phyloP scores from a whole-genome alignment of 2,797 vertebrate genomes.

The Danio choprae region DNA sequence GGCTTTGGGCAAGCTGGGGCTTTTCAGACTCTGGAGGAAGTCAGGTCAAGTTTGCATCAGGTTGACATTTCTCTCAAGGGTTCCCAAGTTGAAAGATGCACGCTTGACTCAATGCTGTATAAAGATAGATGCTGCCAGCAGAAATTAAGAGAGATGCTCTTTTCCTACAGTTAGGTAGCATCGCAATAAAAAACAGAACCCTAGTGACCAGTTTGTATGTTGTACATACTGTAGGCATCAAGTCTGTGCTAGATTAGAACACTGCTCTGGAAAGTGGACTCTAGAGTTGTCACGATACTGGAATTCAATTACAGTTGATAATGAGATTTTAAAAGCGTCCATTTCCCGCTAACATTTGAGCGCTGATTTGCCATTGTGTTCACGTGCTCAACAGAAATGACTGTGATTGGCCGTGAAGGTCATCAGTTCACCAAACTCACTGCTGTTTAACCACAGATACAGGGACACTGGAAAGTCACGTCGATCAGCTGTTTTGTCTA shows the following conservation, averaged over 20 bases:
- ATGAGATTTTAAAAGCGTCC: too few species aligned
- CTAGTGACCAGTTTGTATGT: neutral
- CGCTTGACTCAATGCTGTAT: slow-evolving; percentile 15
- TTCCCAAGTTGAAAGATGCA: slow-evolving; percentile 4
- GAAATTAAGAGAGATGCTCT: slow-evolving; percentile 12
- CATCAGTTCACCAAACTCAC: too few species aligned
- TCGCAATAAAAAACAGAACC: neutral
- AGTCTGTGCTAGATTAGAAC: neutral
- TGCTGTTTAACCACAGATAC: too few species aligned
- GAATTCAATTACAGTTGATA: too few species aligned
- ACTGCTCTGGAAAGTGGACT: neutral
- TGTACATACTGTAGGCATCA: neutral
- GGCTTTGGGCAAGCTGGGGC: slow-evolving; percentile 23
- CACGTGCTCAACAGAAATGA: too few species aligned
- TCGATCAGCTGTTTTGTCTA: too few species aligned
- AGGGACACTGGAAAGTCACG: too few species aligned
- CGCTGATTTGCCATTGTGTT: too few species aligned
- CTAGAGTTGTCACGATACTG: too few species aligned
- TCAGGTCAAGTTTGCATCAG: slow-evolving; percentile 36
- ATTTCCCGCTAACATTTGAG: too few species aligned
- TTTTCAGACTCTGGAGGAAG: slow-evolving; percentile 22
- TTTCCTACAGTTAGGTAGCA: neutral
- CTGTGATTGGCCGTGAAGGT: too few species aligned
- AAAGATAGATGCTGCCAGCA: slow-evolving; percentile 24
- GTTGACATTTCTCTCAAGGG: slow-evolving; percentile 26